Evolutionary conservation across 2,113 vertebrate genomes (phyloP).

Genomic region (Bucco capensis): DNA sequence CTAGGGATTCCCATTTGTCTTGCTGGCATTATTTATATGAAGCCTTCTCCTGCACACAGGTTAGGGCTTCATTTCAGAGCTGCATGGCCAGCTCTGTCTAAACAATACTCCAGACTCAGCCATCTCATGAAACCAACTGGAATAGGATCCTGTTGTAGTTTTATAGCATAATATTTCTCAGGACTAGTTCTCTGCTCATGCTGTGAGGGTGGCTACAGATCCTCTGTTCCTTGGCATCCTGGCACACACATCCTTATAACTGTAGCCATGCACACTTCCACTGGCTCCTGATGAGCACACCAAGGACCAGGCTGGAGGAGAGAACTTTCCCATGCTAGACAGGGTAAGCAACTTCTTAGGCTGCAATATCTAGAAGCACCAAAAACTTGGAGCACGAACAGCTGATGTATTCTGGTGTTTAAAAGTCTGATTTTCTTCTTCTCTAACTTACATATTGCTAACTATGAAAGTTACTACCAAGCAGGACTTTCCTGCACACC

Average conservation of each 20-base stretch:
- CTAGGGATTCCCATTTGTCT: neutral
- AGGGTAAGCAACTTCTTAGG: neutral
- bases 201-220: neutral
- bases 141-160: neutral
- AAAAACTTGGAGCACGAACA: neutral
- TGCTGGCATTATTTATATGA: conserved; percentile 22
- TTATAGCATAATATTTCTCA: neutral
- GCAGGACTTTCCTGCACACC: neutral
- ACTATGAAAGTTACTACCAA: neutral
- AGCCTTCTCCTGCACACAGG: neutral
- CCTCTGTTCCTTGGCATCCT: neutral
- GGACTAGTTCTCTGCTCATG: neutral
- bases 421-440: neutral
- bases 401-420: neutral
- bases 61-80: neutral
- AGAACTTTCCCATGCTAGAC: too few species aligned
- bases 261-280: too few species aligned
- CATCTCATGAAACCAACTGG: neutral
- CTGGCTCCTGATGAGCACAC: too few species aligned
- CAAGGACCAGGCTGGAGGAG: too few species aligned
- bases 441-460: neutral
- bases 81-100: neutral
- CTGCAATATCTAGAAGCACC: neutral
- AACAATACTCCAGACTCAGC: neutral
- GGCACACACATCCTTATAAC: neutral